Percentiles rank a stretch among this genome's conserved stretches.
These are phyloP conservation scores for Cyphomyrus plagiostoma DNA, from an alignment of 2,113 vertebrate genomes.

Conservation along the genomic window DNA sequence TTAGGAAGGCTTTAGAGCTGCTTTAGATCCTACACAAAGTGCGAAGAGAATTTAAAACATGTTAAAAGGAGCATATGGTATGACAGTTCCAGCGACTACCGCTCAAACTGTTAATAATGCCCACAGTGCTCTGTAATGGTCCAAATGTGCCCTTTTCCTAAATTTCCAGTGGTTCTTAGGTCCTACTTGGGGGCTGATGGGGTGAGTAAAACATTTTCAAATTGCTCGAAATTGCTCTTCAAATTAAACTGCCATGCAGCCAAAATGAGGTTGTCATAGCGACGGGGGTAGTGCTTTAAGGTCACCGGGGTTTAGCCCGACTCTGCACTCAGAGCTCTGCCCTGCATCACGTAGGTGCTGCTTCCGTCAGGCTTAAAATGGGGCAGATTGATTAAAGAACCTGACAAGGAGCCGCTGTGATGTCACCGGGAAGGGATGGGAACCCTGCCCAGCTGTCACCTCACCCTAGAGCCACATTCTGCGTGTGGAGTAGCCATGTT, in stretches of 20 bases:
- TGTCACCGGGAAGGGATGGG: background rate
- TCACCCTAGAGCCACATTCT: background rate
- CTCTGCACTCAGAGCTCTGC: background rate
- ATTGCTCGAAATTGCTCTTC: background rate
- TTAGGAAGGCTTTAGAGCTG: constrained; percentile 22
- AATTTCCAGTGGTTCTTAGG: background rate
- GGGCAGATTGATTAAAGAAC: background rate
- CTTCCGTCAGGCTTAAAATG: background rate
- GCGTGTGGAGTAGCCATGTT: background rate
- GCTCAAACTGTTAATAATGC: background rate
- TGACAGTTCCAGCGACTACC: background rate
- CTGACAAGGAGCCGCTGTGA: background rate
- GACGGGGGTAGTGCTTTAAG: background rate
- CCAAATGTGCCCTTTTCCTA: background rate
- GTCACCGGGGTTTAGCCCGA: background rate
- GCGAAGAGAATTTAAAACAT: constrained; percentile 13
- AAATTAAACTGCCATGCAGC: background rate
- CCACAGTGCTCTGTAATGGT: background rate
- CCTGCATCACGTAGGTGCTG: background rate
- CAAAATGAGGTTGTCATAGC: constrained; percentile 6
- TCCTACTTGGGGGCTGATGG: background rate
- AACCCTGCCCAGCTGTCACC: background rate
- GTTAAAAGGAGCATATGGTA: background rate
- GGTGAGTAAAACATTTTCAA: background rate
- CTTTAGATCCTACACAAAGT: background rate